These are phyloP conservation scores for Varanus salvator DNA, from an alignment of 2,113 vertebrate genomes.

Conservation along the genomic window DNA sequence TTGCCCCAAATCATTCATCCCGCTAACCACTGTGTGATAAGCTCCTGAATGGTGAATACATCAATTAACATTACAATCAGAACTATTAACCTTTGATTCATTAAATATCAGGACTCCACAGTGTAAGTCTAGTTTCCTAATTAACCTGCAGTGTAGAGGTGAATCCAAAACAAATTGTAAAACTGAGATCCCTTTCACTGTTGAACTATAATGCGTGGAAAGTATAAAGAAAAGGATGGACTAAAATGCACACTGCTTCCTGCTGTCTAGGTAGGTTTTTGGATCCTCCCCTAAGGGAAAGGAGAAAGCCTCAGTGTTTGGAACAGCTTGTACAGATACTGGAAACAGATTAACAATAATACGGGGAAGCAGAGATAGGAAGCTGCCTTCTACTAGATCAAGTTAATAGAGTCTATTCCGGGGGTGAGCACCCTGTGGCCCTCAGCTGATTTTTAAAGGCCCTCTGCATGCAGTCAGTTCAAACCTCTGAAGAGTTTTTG, in stretches of 20 bases:
- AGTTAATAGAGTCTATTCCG: neutral
- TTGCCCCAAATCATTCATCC: constrained; percentile 62
- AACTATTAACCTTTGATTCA: constrained; percentile 69
- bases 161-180: constrained; percentile 54
- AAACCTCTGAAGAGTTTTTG: too few species aligned
- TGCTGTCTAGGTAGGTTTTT: neutral
- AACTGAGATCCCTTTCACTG: neutral
- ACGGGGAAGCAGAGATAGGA: neutral
- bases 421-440: too few species aligned
- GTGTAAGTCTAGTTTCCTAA: constrained; percentile 58
- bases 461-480: too few species aligned
- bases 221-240: neutral
- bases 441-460: too few species aligned
- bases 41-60: constrained; percentile 35
- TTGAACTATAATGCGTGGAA: constrained; percentile 11
- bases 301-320: rapidly evolving
- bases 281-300: neutral
- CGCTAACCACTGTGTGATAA: constrained; percentile 59
- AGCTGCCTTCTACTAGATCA: neutral
- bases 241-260: neutral
- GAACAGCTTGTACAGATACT: neutral
- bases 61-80: constrained; percentile 49
- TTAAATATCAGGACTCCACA: constrained; percentile 56
- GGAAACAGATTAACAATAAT: neutral
- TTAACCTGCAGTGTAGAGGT: constrained; percentile 61